Conservation (phyloP, 2,797 vertebrate genomes). For the Gastrophryne carolinensis region DNA sequence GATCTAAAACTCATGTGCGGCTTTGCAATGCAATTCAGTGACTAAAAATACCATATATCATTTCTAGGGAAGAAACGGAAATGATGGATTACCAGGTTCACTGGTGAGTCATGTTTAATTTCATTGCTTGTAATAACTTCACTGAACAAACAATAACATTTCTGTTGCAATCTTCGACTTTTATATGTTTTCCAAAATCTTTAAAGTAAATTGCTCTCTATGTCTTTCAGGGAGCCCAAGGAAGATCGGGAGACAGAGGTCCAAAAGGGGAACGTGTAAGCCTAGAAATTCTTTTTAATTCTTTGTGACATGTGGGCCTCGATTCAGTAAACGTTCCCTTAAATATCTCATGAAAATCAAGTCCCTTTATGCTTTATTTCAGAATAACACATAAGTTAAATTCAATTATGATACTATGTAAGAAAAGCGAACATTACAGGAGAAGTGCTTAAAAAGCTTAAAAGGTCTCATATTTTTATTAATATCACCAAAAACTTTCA, state of each 20-base stretch:
- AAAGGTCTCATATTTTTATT: no score
- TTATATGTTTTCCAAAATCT: constrained; percentile 27
- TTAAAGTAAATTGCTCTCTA: constrained; percentile 31
- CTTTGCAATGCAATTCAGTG: constrained; percentile 47
- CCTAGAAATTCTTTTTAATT: constrained; percentile 35
- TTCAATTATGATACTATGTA: no score
- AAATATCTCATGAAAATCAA: no score
- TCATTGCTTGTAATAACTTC: constrained; percentile 53
- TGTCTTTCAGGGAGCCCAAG: constrained; percentile 80
- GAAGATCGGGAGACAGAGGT: constrained; percentile 88
- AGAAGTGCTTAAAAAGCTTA: no score
- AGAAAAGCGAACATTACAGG: no score
- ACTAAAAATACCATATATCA: constrained; percentile 52
- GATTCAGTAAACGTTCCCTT: no score
- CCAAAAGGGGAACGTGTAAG: constrained; percentile 97
- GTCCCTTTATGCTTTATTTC: no score
- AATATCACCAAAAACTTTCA: no score
- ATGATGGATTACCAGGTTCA: constrained; percentile 90
- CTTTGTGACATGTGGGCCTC: no score
- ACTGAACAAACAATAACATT: constrained; percentile 53
- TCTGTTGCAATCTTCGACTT: constrained; percentile 42
- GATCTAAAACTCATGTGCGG: constrained; percentile 51
- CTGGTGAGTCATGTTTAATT: constrained; percentile 75
- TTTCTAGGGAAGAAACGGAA: constrained; percentile 87
- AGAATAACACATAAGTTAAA: no score